Conservation (phyloP, 2,797 vertebrate genomes). For the Halcyon chelicuti region DNA sequence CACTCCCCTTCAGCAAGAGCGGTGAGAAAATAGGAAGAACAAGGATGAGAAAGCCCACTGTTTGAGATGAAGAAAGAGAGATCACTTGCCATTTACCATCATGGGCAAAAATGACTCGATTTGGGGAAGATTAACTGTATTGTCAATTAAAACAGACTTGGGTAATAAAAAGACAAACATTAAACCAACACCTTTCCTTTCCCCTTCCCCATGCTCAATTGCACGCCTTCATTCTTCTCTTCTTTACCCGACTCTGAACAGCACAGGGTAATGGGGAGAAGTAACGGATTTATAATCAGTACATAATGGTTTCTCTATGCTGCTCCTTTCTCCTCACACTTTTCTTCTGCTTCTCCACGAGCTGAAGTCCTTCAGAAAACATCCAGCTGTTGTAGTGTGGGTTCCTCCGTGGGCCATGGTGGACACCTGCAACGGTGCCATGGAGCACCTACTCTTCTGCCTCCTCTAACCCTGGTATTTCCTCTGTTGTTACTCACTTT, state of each 20-base stretch:
- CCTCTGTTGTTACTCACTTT: not conserved
- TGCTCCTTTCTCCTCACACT: not conserved
- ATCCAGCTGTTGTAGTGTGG: rapidly evolving
- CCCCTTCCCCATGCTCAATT: not conserved
- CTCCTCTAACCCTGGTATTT: not conserved
- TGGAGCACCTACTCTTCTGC: rapidly evolving
- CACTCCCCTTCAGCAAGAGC: not conserved
- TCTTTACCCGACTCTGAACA: rapidly evolving
- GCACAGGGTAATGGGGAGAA: not conserved
- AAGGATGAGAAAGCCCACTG: not conserved
- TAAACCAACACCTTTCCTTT: not conserved
- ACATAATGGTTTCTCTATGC: not conserved
- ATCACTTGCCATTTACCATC: not conserved
- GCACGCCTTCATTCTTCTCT: not conserved
- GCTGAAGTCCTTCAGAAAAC: not conserved
- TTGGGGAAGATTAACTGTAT: not conserved
- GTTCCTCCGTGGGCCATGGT: rapidly evolving
- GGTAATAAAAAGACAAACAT: not conserved
- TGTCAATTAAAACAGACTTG: not conserved
- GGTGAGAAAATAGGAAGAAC: not conserved
- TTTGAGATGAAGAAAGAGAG: rapidly evolving
- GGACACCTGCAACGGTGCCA: too few relatives aligned
- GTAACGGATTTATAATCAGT: rapidly evolving
- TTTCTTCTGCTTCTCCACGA: not conserved
- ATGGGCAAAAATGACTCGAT: not conserved